Evolutionary conservation across 2,888 invertebrate genomes (phyloP).

Genomic region (Chloroclysta siterata): DNA sequence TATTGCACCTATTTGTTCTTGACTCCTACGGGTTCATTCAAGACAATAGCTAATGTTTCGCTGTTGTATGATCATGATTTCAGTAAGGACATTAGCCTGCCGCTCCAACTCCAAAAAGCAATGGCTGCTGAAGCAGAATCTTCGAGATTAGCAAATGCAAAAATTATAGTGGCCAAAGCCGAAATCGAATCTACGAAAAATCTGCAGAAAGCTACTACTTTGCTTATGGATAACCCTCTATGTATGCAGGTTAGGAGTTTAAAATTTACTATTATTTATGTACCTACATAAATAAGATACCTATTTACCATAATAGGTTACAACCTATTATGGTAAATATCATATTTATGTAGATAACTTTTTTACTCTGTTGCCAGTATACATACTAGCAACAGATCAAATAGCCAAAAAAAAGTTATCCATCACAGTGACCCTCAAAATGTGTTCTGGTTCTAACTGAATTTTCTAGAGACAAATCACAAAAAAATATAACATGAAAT

Average conservation of each 20-base stretch:
- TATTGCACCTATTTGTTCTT: too few relatives aligned
- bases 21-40: not conserved
- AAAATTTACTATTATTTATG: too few relatives aligned
- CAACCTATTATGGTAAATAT: too few relatives aligned
- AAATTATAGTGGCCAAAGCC: slow-evolving; percentile 87
- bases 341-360: too few relatives aligned
- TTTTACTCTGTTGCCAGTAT: too few relatives aligned
- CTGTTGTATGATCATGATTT: slow-evolving; percentile 1
- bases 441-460: too few relatives aligned
- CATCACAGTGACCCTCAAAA: too few relatives aligned
- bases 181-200: slow-evolving; percentile 86
- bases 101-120: slow-evolving; percentile 82
- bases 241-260: slow-evolving; percentile 60
- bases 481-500: not conserved
- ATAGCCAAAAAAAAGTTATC: too few relatives aligned
- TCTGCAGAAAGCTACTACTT: slow-evolving; percentile 86
- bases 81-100: slow-evolving; percentile 65
- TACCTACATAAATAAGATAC: too few relatives aligned
- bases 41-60: not conserved
- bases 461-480: too few relatives aligned
- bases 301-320: too few relatives aligned
- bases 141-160: slow-evolving; percentile 84
- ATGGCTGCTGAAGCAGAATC: slow-evolving; percentile 88
- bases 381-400: too few relatives aligned
- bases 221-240: slow-evolving; percentile 84